Conservation (phyloP, 2,888 invertebrate species). For the Melolontha melolontha region DNA sequence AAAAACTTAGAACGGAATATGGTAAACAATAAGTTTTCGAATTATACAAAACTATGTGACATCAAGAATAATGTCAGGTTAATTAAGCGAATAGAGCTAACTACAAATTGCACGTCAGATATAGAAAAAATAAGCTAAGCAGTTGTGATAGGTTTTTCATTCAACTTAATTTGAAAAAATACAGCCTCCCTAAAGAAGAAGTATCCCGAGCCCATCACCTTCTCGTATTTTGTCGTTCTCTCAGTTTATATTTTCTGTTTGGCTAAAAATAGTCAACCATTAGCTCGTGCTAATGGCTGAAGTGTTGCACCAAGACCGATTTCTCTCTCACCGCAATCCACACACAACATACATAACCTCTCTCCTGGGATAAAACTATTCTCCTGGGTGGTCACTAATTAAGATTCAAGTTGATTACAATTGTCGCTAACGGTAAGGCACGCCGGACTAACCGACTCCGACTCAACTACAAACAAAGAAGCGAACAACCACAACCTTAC, state of each 20-base stretch:
- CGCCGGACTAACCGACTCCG: conserved; percentile 56
- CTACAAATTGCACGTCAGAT: conserved; percentile 31
- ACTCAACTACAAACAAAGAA: conserved; percentile 59
- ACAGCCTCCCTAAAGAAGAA: conserved; percentile 26
- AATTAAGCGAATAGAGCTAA: conserved; percentile 39
- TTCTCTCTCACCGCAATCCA: conserved; percentile 55
- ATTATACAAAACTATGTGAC: conserved; percentile 6
- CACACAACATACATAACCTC: conserved; percentile 12
- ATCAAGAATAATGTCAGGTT: conserved; percentile 32
- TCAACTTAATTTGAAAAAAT: conserved; percentile 10
- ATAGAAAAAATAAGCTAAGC: conserved; percentile 20
- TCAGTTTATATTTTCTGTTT: conserved; percentile 27
- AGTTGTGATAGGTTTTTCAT: conserved; percentile 15
- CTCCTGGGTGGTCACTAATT: conserved; percentile 68
- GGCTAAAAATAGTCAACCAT: conserved; percentile 64
- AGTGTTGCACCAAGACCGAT: conserved; percentile 63
- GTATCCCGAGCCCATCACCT: conserved; percentile 29
- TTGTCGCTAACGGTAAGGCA: conserved; percentile 67
- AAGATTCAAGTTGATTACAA: conserved; percentile 68
- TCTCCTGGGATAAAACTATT: conserved; percentile 60
- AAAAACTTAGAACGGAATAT: conserved; percentile 20
- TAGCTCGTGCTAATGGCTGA: conserved; percentile 65
- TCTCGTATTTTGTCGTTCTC: conserved; percentile 25
- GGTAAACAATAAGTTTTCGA: conserved; percentile 22
- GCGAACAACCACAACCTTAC: conserved; percentile 58